Evolutionary conservation across 2,797 vertebrate genomes (phyloP).

Genomic region (Lemur catta): DNA sequence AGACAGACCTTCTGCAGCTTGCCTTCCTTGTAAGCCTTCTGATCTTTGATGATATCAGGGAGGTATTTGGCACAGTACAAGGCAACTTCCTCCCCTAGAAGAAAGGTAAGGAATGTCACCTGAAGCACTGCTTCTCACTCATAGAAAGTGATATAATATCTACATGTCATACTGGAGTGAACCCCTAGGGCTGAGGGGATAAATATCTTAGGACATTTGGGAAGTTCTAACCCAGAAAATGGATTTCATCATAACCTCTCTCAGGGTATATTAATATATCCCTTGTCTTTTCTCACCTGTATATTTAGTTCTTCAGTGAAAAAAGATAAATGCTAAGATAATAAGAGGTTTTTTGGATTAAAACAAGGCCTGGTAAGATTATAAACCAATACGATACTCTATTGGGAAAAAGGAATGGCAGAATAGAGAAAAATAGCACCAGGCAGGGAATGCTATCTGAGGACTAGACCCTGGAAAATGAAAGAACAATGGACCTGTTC

Average conservation of each 20-base stretch:
- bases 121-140: conserved; percentile 13
- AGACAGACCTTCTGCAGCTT: conserved; percentile 95
- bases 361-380: conserved; percentile 27
- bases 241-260: conserved; percentile 25
- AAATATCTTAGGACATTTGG: neutral
- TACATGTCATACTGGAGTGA: neutral
- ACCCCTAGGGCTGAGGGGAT: neutral
- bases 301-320: neutral
- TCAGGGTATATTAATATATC: neutral
- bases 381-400: conserved; percentile 35
- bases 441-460: neutral
- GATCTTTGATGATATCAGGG: conserved; percentile 96
- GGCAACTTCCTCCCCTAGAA: conserved; percentile 96
- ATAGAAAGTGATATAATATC: neutral
- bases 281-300: conserved; percentile 14
- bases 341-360: conserved; percentile 18
- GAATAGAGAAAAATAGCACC: neutral
- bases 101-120: conserved; percentile 41
- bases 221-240: conserved; percentile 48
- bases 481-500: conserved; percentile 25
- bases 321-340: neutral
- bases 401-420: neutral
- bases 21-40: conserved; percentile 96
- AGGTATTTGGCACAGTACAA: conserved; percentile 99
- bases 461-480: neutral